A percentile compares a stretch with the other conserved stretches of the same genome.
These are phyloP conservation scores for Toxostoma redivivum DNA, from an alignment of 2,113 vertebrate species.

Conservation along the genomic window DNA sequence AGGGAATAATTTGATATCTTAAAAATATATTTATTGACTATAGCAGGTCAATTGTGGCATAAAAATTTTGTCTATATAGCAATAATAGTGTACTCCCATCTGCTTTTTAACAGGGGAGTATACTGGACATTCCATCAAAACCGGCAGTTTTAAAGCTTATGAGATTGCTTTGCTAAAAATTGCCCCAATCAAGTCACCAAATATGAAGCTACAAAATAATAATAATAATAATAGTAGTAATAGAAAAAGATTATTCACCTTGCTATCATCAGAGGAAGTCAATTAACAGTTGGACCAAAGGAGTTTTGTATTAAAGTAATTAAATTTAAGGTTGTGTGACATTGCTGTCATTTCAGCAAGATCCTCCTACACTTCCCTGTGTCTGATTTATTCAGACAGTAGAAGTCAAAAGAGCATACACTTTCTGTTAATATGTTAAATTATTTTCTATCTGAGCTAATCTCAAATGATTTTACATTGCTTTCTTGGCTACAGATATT, in stretches of 20 bases:
- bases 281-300: neutral
- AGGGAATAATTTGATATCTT: neutral
- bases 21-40: neutral
- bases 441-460: neutral
- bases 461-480: neutral
- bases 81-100: neutral
- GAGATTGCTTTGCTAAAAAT: neutral
- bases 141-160: neutral
- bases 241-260: neutral
- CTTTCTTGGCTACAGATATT: neutral
- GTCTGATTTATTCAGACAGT: neutral
- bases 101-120: too few species aligned
- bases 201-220: neutral
- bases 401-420: neutral
- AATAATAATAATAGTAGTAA: neutral
- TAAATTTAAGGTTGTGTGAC: neutral
- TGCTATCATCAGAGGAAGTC: neutral
- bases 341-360: neutral
- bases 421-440: too few species aligned
- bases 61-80: neutral
- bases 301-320: conserved; percentile 1
- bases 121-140: neutral
- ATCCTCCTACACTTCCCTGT: neutral
- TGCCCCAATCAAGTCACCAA: neutral
- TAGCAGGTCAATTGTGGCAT: neutral